Evolutionary conservation across 92 coral and sea anemone genomes (phyloP).

Genomic region (Anthopleura xanthogrammica): DNA sequence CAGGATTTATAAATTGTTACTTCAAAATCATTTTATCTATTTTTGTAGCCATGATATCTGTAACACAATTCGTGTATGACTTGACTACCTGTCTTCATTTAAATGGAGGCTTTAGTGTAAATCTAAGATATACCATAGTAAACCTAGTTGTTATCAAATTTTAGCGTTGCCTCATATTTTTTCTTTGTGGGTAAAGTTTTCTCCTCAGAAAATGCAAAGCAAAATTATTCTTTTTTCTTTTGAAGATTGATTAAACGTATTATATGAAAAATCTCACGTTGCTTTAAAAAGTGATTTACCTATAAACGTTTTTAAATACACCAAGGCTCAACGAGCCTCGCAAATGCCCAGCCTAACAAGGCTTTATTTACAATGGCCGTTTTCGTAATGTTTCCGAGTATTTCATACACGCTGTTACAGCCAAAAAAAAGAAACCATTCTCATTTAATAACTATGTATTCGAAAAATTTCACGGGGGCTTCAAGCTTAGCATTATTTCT

Average conservation of each 20-base stretch:
- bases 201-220: neutral
- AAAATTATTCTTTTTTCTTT: neutral
- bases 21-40: slow-evolving; percentile 1
- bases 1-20: neutral
- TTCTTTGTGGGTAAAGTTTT: neutral
- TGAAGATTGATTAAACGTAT: neutral
- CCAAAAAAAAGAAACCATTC: slow-evolving; percentile 3
- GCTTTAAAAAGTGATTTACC: neutral
- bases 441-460: neutral
- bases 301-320: too few relatives aligned
- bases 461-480: slow-evolving; percentile 5
- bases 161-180: neutral
- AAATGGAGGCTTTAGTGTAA: neutral
- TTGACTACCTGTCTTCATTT: neutral
- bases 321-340: neutral
- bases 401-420: neutral
- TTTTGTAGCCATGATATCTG: neutral
- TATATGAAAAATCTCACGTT: neutral
- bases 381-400: neutral
- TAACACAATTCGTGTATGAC: neutral
- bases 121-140: neutral
- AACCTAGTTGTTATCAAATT: neutral
- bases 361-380: slow-evolving; percentile 17
- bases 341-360: slow-evolving; percentile 13
- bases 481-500: neutral